These are phyloP conservation scores for Cotesia typhae DNA, from an alignment of 1,140 invertebrate species.

Conservation along the genomic window DNA sequence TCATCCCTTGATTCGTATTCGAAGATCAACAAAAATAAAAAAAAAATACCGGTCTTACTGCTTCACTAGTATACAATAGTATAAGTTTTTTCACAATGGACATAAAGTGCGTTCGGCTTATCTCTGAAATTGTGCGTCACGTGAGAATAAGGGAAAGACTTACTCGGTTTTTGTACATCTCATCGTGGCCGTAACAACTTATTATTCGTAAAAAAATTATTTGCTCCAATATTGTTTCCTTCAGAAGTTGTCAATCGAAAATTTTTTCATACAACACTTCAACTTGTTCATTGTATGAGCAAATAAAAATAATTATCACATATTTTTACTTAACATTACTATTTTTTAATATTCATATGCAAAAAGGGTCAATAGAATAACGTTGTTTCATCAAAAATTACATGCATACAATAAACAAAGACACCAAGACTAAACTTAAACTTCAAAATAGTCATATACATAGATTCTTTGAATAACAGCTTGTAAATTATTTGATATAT, in stretches of 20 bases:
- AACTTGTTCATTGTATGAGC: too few relatives aligned
- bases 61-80: slow-evolving; percentile 19
- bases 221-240: background rate
- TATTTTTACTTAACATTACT: too few relatives aligned
- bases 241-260: background rate
- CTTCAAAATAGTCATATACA: too few relatives aligned
- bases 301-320: too few relatives aligned
- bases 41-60: slow-evolving; percentile 23
- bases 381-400: too few relatives aligned
- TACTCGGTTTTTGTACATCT: slow-evolving; percentile 6
- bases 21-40: background rate
- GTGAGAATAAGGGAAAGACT: slow-evolving; percentile 9
- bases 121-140: background rate
- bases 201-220: slow-evolving; percentile 6
- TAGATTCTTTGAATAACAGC: too few relatives aligned
- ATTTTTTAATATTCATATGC: too few relatives aligned
- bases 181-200: too few relatives aligned
- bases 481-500: too few relatives aligned
- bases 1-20: slow-evolving; percentile 25
- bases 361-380: too few relatives aligned
- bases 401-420: too few relatives aligned
- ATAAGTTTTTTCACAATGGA: slow-evolving; percentile 8
- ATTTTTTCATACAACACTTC: background rate
- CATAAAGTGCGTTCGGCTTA: slow-evolving; percentile 7
- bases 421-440: too few relatives aligned